Conservation (phyloP, 1,140 invertebrate species). For the Drosophila trapezifrons region DNA sequence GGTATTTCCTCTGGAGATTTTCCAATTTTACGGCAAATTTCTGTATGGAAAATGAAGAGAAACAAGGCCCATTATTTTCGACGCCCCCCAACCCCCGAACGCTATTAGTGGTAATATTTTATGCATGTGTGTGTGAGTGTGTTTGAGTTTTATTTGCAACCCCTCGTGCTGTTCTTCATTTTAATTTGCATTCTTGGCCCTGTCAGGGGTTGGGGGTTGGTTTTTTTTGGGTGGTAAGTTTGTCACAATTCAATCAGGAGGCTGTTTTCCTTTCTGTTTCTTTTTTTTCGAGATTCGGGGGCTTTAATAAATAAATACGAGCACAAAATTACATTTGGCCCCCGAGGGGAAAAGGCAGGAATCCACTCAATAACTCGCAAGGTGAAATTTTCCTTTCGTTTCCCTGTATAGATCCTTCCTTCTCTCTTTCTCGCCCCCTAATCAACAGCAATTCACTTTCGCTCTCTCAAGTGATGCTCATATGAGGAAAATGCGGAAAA, state of each 20-base stretch:
- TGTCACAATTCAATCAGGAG: conserved; percentile 80
- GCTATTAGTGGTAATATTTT: conserved; percentile 58
- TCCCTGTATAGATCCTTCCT: not conserved
- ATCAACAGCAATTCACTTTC: conserved; percentile 46
- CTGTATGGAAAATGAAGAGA: conserved; percentile 20
- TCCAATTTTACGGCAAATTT: conserved; percentile 37
- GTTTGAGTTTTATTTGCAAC: conserved; percentile 9
- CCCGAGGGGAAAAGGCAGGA: conserved; percentile 57
- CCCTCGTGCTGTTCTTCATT: conserved; percentile 41
- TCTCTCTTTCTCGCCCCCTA: conserved; percentile 7
- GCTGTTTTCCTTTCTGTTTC: conserved; percentile 50
- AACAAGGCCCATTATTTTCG: conserved; percentile 11
- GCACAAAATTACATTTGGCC: conserved; percentile 74
- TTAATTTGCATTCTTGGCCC: conserved; percentile 74
- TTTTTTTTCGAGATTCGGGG: conserved; percentile 21
- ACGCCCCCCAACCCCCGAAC: not conserved
- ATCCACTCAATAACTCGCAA: conserved; percentile 45
- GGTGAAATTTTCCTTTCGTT: conserved; percentile 9
- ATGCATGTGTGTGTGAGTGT: conserved; percentile 39
- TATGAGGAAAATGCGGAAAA: conserved; percentile 23
- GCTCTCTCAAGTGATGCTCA: conserved; percentile 35
- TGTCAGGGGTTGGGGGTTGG: conserved; percentile 12
- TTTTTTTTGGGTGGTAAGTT: conserved; percentile 36
- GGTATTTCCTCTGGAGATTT: conserved; percentile 49
- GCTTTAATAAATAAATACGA: conserved; percentile 79